phyloP scores from a whole-genome alignment of 2,888 invertebrate genomes.

The Thera britannica region DNA sequence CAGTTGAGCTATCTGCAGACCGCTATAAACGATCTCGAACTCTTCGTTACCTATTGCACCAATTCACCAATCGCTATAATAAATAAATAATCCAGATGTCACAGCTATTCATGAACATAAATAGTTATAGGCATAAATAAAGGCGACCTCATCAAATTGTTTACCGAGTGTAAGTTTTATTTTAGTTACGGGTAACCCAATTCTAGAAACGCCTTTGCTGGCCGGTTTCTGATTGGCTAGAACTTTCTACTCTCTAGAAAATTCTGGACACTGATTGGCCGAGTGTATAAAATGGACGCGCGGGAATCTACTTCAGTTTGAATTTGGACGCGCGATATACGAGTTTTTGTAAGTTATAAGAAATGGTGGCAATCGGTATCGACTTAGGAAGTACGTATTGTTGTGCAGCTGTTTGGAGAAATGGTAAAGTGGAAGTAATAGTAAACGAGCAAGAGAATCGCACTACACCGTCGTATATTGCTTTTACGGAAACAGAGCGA shows the following conservation, averaged over 20 bases:
- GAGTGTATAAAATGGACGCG: conserved; percentile 58
- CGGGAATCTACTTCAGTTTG: conserved; percentile 42
- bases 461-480: conserved; percentile 68
- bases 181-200: conserved; percentile 50
- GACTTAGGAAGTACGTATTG: conserved; percentile 71
- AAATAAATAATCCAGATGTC: too few relatives aligned
- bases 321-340: conserved; percentile 3
- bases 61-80: too few relatives aligned
- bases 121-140: too few relatives aligned
- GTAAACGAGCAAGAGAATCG: conserved; percentile 65
- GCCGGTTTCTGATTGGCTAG: conserved; percentile 58
- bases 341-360: conserved; percentile 24
- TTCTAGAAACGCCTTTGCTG: conserved; percentile 57
- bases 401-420: conserved; percentile 68
- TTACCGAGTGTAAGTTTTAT: conserved; percentile 5
- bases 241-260: conserved; percentile 50
- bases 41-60: too few relatives aligned
- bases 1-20: too few relatives aligned
- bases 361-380: conserved; percentile 70
- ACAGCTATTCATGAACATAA: too few relatives aligned
- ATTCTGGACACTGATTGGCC: conserved; percentile 59
- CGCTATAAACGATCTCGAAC: too few relatives aligned
- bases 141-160: too few relatives aligned
- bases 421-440: conserved; percentile 65
- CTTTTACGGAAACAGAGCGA: conserved; percentile 62